These are phyloP conservation scores for Choloepus hoffmanni DNA, from an alignment of 2,113 vertebrate genomes.

Conservation along the genomic window DNA sequence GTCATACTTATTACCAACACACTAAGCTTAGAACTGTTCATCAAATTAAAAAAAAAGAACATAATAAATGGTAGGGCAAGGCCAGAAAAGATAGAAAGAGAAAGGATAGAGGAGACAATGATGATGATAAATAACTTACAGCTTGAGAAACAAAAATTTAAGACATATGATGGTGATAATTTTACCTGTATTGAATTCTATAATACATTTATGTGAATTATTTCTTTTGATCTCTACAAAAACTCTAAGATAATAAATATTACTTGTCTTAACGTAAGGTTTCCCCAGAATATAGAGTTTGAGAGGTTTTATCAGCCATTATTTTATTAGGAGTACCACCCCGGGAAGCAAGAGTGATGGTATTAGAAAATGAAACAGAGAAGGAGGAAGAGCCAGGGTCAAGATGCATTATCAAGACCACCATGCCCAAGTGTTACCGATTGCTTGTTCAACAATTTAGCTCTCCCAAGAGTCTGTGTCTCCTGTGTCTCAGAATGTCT, in stretches of 20 bases:
- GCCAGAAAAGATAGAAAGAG: not conserved
- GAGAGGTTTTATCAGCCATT: not conserved
- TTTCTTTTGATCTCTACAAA: slow-evolving; percentile 8
- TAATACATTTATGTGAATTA: not conserved
- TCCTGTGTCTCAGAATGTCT: not conserved
- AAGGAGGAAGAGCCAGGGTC: not conserved
- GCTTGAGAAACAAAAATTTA: not conserved
- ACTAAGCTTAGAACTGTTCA: not conserved
- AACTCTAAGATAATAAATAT: not conserved
- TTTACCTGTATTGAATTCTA: not conserved
- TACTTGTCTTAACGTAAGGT: not conserved
- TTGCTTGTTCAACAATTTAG: not conserved
- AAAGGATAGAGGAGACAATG: not conserved
- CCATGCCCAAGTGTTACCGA: not conserved
- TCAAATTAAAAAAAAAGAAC: not conserved
- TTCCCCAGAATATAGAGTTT: not conserved
- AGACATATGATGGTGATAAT: not conserved
- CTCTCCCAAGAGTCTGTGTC: not conserved
- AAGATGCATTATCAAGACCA: not conserved
- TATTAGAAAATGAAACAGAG: not conserved
- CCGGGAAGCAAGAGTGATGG: not conserved
- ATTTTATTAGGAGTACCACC: not conserved
- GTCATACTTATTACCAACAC: not conserved
- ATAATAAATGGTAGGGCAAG: not conserved
- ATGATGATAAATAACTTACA: not conserved